phyloP scores from a whole-genome alignment of 2,888 invertebrate genomes.

The Tetrapedia diversipes region DNA sequence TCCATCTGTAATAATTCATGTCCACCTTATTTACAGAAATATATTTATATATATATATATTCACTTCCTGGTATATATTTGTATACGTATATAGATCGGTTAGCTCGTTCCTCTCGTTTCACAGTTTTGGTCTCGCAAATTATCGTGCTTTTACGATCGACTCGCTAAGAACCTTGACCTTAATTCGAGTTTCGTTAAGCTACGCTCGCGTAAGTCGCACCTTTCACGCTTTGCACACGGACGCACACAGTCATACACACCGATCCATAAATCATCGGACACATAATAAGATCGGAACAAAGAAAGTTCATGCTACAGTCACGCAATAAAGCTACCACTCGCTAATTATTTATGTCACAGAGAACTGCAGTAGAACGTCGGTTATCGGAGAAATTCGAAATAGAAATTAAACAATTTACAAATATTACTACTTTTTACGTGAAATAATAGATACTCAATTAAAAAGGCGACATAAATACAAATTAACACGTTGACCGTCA shows the following conservation, averaged over 20 bases:
- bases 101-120: conserved; percentile 57
- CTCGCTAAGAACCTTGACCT: conserved; percentile 41
- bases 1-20: conserved; percentile 72
- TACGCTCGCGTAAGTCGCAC: conserved; percentile 18
- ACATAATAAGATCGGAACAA: no score
- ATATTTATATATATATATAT: conserved; percentile 57
- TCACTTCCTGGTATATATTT: conserved; percentile 30
- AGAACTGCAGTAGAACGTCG: no score
- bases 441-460: no score
- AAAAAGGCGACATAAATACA: no score
- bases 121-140: conserved; percentile 67
- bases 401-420: no score
- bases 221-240: conserved; percentile 1
- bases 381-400: no score
- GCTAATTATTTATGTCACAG: no score
- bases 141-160: conserved; percentile 50
- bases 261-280: no score
- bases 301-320: no score
- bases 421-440: no score
- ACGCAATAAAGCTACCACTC: no score
- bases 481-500: no score
- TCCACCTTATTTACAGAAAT: conserved; percentile 73
- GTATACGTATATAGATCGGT: conserved; percentile 52
- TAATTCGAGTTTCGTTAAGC: conserved; percentile 32
- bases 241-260: neutral